Percentiles rank a stretch among this genome's conserved stretches.
phyloP scores from a whole-genome alignment of 2,113 vertebrate species.

The Sardina pilchardus region DNA sequence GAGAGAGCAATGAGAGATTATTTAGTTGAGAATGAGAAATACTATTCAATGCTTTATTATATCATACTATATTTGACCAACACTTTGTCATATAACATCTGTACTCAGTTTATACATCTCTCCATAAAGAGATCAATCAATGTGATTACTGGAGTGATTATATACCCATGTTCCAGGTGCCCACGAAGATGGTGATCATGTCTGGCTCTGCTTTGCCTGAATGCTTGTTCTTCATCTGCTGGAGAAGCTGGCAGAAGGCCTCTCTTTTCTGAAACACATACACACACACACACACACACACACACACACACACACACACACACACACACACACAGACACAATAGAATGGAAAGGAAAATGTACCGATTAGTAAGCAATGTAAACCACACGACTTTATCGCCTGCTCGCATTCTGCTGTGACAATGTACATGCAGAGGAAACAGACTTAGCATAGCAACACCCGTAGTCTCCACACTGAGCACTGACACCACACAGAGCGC shows the following conservation, averaged over 20 bases:
- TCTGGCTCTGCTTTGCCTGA: slow-evolving; percentile 93
- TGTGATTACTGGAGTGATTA: not conserved
- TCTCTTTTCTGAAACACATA: slow-evolving; percentile 85
- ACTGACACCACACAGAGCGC: not conserved
- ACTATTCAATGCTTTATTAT: too few relatives aligned
- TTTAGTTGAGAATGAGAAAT: too few relatives aligned
- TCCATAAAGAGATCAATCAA: not conserved
- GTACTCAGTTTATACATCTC: too few relatives aligned
- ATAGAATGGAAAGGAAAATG: not conserved
- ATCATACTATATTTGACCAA: too few relatives aligned
- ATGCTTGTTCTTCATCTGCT: slow-evolving; percentile 99
- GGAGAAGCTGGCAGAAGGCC: slow-evolving; percentile 95
- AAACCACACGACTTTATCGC: not conserved
- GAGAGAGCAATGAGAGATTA: not conserved
- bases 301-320: not conserved
- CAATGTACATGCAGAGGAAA: not conserved
- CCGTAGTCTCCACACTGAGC: not conserved
- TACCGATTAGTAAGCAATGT: not conserved
- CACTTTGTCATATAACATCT: too few relatives aligned
- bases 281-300: slow-evolving; percentile 19
- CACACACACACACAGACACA: not conserved
- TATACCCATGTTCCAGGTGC: slow-evolving; percentile 98
- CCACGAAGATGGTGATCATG: slow-evolving; percentile 96
- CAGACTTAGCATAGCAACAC: not conserved
- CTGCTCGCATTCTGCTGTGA: not conserved